Conservation (phyloP, 2,888 invertebrate genomes). For the Antitype chi region DNA sequence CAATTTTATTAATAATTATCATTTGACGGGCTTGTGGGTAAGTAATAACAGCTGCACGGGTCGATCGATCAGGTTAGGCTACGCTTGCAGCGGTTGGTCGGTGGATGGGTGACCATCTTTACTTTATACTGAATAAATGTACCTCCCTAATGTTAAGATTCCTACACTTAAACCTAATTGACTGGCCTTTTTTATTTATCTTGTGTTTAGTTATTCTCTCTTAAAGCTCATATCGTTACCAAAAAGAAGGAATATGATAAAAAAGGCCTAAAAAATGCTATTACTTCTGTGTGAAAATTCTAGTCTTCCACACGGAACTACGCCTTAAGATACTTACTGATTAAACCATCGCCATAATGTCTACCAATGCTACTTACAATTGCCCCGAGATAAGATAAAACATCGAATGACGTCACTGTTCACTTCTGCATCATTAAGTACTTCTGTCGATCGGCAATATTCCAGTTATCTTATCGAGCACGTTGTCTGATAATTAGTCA, state of each 20-base stretch:
- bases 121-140: too few species aligned
- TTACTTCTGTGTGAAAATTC: not conserved
- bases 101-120: too few species aligned
- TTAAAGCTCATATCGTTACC: not conserved
- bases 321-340: slow-evolving; percentile 41
- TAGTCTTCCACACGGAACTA: slow-evolving; percentile 2
- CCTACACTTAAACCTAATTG: not conserved
- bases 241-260: not conserved
- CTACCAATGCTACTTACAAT: slow-evolving; percentile 50
- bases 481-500: slow-evolving; percentile 67
- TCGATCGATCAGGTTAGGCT: too few species aligned
- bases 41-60: too few species aligned
- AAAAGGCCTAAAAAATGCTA: not conserved
- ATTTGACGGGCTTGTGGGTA: not conserved
- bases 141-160: not conserved
- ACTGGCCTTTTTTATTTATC: not conserved
- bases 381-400: slow-evolving; percentile 54
- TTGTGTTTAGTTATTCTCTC: not conserved
- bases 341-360: slow-evolving; percentile 59
- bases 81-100: too few species aligned
- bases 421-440: slow-evolving; percentile 50
- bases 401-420: slow-evolving; percentile 54
- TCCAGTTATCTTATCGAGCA: slow-evolving; percentile 62
- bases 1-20: not conserved
- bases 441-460: slow-evolving; percentile 35